Evolutionary conservation across 2,797 vertebrate species (phyloP).

Genomic region (Aeoliscus strigatus): DNA sequence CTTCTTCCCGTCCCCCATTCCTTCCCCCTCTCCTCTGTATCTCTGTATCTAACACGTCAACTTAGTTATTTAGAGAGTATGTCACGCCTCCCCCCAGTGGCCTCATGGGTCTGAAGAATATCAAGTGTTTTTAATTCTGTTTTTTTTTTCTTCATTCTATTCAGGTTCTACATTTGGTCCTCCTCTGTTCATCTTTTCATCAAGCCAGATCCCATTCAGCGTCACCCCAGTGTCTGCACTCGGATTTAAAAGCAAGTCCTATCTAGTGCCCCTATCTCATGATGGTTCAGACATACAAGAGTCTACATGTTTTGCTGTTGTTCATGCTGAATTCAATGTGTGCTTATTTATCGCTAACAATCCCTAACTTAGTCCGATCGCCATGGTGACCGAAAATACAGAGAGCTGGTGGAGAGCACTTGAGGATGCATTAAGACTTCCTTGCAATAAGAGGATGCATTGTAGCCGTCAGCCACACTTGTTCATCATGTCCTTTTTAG

Average conservation of each 20-base stretch:
- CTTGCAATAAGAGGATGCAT: conserved; percentile 41
- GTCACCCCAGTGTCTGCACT: conserved; percentile 38
- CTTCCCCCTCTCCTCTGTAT: conserved; percentile 27
- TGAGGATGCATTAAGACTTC: conserved; percentile 67
- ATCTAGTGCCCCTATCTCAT: conserved; percentile 33
- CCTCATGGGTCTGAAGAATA: conserved; percentile 56
- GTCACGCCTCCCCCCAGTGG: conserved; percentile 58
- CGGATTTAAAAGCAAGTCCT: conserved; percentile 65
- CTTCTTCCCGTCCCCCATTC: conserved; percentile 3
- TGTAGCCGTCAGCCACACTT: conserved; percentile 46
- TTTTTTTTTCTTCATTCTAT: too few relatives aligned
- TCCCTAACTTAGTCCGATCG: conserved; percentile 57
- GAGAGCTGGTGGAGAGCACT: conserved; percentile 60
- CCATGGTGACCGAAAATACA: conserved; percentile 57
- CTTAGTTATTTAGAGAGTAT: conserved; percentile 59
- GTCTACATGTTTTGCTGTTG: conserved; percentile 62
- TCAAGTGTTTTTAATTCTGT: conserved; percentile 70
- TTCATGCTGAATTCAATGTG: conserved; percentile 45
- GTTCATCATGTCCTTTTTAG: conserved; percentile 31
- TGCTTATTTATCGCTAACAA: conserved; percentile 60
- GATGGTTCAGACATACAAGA: conserved; percentile 56
- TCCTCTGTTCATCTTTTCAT: conserved; percentile 47
- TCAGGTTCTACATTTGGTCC: conserved; percentile 57
- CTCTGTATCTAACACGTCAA: conserved; percentile 61
- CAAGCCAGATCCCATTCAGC: conserved; percentile 54